phyloP scores from a whole-genome alignment of 2,888 invertebrate species.

The Odontothrips loti region DNA sequence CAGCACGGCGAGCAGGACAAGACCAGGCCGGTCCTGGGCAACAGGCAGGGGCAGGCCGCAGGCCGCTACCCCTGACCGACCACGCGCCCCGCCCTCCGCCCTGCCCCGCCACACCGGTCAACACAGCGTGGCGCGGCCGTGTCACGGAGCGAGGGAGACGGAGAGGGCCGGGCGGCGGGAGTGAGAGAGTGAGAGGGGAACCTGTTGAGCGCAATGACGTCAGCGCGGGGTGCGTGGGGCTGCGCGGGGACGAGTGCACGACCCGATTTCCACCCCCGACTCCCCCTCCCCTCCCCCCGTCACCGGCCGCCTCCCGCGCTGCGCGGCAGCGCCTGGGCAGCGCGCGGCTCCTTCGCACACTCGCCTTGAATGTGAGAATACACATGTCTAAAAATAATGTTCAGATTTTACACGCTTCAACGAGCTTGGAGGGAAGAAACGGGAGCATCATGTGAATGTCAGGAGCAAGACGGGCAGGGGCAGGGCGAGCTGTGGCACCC shows the following conservation, averaged over 20 bases:
- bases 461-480: not conserved
- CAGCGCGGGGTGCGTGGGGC: not conserved
- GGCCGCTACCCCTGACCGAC: not conserved
- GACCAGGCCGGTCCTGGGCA: too few relatives aligned
- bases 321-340: not conserved
- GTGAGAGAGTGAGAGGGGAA: too few relatives aligned
- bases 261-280: not conserved
- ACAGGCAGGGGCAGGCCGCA: too few relatives aligned
- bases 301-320: not conserved
- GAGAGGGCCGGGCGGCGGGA: too few relatives aligned
- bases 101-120: not conserved
- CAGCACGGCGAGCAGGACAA: too few relatives aligned
- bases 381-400: slow-evolving; percentile 14
- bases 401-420: slow-evolving; percentile 13
- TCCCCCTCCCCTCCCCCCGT: not conserved
- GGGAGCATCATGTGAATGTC: not conserved
- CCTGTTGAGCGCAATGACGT: slow-evolving; percentile 21
- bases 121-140: not conserved
- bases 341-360: not conserved
- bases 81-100: not conserved
- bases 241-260: slow-evolving; percentile 4
- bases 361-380: slow-evolving; percentile 21
- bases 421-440: not conserved
- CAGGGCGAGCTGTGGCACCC: not conserved
- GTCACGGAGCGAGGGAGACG: too few relatives aligned